Conservation (phyloP, 2,888 invertebrate species). For the Schrankia costaestrigalis region DNA sequence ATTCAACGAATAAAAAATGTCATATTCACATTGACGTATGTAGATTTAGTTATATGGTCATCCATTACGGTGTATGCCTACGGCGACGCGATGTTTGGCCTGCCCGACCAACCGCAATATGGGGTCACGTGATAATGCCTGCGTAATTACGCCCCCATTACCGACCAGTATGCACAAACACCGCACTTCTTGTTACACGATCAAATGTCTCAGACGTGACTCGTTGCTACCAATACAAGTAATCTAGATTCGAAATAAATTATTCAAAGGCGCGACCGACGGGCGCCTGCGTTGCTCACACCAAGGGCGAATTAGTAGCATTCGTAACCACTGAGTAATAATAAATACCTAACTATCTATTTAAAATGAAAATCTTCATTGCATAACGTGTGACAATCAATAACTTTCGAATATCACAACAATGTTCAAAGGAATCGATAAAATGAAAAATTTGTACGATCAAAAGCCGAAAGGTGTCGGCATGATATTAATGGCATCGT, state of each 20-base stretch:
- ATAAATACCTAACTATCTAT: slow-evolving; percentile 15
- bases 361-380: slow-evolving; percentile 7
- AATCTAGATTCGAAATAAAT: slow-evolving; percentile 69
- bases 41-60: slow-evolving; percentile 41
- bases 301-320: slow-evolving; percentile 47
- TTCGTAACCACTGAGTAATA: slow-evolving; percentile 33
- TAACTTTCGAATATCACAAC: slow-evolving; percentile 14
- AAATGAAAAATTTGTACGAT: slow-evolving; percentile 31
- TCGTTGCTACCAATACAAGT: slow-evolving; percentile 60
- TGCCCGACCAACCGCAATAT: slow-evolving; percentile 63
- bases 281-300: slow-evolving; percentile 47
- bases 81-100: slow-evolving; percentile 41
- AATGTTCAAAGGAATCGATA: slow-evolving; percentile 21
- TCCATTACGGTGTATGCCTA: slow-evolving; percentile 45
- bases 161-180: slow-evolving; percentile 56
- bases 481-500: slow-evolving; percentile 36
- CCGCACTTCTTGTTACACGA: slow-evolving; percentile 68
- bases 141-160: slow-evolving; percentile 72
- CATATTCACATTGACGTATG: slow-evolving; percentile 35
- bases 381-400: slow-evolving; percentile 4
- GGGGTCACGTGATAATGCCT: slow-evolving; percentile 75
- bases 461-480: slow-evolving; percentile 36
- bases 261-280: slow-evolving; percentile 61
- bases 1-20: slow-evolving; percentile 6
- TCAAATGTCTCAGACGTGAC: slow-evolving; percentile 77